These are phyloP conservation scores for Cantharis lateralis DNA, from an alignment of 2,888 invertebrate genomes.

Conservation along the genomic window DNA sequence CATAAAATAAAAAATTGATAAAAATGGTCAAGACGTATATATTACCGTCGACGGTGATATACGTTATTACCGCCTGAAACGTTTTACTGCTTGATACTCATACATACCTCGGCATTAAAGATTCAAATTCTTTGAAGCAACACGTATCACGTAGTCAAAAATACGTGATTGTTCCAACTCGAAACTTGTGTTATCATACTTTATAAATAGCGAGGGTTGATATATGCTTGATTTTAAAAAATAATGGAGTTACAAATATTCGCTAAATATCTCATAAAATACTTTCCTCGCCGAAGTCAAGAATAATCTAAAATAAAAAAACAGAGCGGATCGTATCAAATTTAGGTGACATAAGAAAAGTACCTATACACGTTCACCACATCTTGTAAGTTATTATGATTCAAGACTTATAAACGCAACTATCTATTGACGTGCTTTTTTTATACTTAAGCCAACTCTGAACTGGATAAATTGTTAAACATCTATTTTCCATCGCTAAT, in stretches of 20 bases:
- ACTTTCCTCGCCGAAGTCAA: neutral
- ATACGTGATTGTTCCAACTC: conserved; percentile 1
- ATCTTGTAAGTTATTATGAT: too few relatives aligned
- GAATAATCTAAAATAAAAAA: neutral
- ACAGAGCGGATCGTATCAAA: neutral
- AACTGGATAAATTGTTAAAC: too few relatives aligned
- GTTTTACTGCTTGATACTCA: conserved; percentile 1
- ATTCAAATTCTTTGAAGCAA: neutral
- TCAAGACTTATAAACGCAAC: too few relatives aligned
- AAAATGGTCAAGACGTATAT: neutral
- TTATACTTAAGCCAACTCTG: too few relatives aligned
- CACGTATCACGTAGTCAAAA: conserved; percentile 1
- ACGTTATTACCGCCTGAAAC: neutral
- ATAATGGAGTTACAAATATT: neutral
- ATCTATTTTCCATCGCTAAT: too few relatives aligned
- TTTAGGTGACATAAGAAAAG: neutral
- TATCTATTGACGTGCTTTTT: too few relatives aligned
- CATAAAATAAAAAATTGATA: conserved; percentile 1
- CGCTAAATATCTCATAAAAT: neutral
- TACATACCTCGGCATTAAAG: neutral
- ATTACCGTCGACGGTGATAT: neutral
- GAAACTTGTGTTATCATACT: neutral
- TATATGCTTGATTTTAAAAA: neutral
- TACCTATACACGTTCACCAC: too few relatives aligned
- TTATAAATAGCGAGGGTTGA: neutral